phyloP scores from a whole-genome alignment of 1,140 invertebrate species.

The Lepidurus couesii region DNA sequence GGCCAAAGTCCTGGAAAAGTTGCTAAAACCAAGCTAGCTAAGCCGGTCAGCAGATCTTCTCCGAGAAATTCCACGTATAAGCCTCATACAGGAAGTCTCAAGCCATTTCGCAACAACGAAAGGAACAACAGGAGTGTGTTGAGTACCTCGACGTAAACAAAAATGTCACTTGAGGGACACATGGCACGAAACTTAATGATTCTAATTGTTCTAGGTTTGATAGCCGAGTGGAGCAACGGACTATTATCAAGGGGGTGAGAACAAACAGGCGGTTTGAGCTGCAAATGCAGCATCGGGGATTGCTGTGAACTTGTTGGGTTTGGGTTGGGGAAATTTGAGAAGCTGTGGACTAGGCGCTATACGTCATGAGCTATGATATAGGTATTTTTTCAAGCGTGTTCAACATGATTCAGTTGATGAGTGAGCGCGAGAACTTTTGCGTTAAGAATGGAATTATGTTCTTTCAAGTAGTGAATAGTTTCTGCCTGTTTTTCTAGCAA shows the following conservation, averaged over 20 bases:
- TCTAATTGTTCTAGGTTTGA: not conserved
- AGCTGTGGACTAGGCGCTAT: not conserved
- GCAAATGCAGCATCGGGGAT: constrained; percentile 29
- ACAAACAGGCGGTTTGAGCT: constrained; percentile 32
- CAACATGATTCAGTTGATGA: constrained; percentile 23
- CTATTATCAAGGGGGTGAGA: constrained; percentile 32
- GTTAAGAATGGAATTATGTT: constrained; percentile 31
- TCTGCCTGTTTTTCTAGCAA: constrained; percentile 33
- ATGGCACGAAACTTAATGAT: not conserved
- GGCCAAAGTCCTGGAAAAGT: not conserved
- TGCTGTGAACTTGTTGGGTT: constrained; percentile 14
- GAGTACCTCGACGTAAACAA: not conserved
- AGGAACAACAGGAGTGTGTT: not conserved
- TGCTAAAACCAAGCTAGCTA: not conserved
- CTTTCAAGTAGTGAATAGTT: constrained; percentile 31
- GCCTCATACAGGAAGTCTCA: not conserved
- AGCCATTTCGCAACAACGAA: not conserved
- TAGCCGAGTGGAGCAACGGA: not conserved
- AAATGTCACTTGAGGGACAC: not conserved
- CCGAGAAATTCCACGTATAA: constrained; percentile 17
- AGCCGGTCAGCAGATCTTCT: constrained; percentile 5
- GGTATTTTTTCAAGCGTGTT: not conserved
- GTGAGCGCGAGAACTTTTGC: constrained; percentile 32
- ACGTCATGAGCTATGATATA: too few relatives aligned
- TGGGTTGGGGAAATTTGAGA: constrained; percentile 6